phyloP scores from a whole-genome alignment of 2,797 vertebrate genomes.

The Acanthornis magna region DNA sequence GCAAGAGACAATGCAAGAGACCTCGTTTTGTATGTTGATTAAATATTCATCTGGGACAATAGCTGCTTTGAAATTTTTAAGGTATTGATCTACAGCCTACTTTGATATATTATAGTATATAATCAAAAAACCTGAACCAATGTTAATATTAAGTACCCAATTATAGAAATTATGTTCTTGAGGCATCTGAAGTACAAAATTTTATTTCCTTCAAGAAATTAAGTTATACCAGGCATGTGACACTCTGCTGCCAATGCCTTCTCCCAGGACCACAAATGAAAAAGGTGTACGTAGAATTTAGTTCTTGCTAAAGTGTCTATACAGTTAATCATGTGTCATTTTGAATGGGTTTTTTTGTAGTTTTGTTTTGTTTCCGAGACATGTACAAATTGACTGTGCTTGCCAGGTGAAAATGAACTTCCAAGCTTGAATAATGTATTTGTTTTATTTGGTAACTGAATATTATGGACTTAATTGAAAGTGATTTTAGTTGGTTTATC shows the following conservation, averaged over 20 bases:
- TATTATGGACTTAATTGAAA: background rate
- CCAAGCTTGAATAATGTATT: background rate
- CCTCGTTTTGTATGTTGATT: background rate
- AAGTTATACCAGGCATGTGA: background rate
- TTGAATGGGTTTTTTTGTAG: background rate
- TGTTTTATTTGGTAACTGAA: background rate
- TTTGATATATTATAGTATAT: background rate
- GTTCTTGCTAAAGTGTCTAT: background rate
- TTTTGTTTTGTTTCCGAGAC: background rate
- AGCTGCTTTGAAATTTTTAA: background rate
- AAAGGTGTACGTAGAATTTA: background rate
- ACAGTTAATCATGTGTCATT: background rate
- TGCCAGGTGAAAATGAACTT: background rate
- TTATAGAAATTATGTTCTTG: background rate
- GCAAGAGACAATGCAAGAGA: background rate
- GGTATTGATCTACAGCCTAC: background rate
- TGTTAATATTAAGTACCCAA: background rate
- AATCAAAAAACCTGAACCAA: background rate
- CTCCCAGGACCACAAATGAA: background rate
- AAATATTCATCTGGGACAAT: background rate
- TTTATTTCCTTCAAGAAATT: background rate
- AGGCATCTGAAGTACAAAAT: background rate
- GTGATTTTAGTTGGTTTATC: background rate
- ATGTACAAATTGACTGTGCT: background rate
- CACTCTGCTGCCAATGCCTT: background rate